Base-by-base conservation (phyloP, 2,113 vertebrate species). In the Platysteira castanea region DNA sequence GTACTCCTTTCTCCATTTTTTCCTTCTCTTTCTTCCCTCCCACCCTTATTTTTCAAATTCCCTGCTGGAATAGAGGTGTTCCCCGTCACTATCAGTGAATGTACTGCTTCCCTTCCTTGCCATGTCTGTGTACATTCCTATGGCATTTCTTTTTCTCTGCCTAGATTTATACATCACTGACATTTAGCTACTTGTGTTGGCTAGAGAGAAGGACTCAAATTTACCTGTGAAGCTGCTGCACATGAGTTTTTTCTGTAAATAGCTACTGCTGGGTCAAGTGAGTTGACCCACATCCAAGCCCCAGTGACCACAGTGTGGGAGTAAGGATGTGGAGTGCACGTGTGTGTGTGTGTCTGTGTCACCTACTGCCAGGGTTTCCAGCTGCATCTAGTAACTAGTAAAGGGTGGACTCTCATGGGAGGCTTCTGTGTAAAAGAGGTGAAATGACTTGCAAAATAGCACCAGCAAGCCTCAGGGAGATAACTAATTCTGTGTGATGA, bases 101-200 rank as follows among this genome's bases (percentile, higher is more conserved):
- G 42, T 31, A 11, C 28, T 47, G 26, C 31, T 80, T 59, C 23
- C 3, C 18, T 70, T 52, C 33, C 61, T 83, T 76, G 37, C 31
- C 70, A 73, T 17, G 13, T 44, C 41, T 2, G 1, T 47, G 30
- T 54, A 30, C 0, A 0, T 4, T 74, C 30, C 27, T 5, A 7
- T 11, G 49, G 21, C 35, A 23, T 42, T 87, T 87, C 18, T 87
- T 71, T 59, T 63, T 77, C 69, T 42, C 11, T 33, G 39, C 14
- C 33, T 53, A 22, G 11, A 85, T 94, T 90, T 57, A 60, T 27
- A 17, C 6, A 39, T 84, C 26, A 30, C 8, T 37, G 2, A 5
- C 23, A 75, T 71, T 84, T 68, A 87, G 10, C 8, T 47, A 50
- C 18, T 78, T 47, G 19, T 64, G 42, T 39, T 7, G 0, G 31